Evolutionary conservation across 2,888 invertebrate genomes (phyloP).

Genomic region (Trachelus stipa): DNA sequence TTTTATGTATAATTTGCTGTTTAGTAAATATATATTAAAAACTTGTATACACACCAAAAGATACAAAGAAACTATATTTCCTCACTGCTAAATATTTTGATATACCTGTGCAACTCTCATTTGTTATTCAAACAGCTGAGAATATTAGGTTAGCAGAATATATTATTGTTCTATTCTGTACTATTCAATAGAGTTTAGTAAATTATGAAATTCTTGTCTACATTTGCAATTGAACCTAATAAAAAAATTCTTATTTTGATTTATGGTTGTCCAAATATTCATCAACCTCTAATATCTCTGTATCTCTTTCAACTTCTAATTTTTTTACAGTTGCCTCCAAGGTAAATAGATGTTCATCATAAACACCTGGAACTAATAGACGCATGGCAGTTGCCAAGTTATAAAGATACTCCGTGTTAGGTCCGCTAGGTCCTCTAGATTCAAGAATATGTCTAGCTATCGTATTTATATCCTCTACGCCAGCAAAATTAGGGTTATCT

Average conservation of each 20-base stretch:
- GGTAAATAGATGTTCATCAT: slow-evolving; percentile 82
- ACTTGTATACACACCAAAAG: neutral
- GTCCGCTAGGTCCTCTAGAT: slow-evolving; percentile 86
- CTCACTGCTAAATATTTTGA: neutral
- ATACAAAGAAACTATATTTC: neutral
- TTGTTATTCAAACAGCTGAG: no score
- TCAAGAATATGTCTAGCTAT: slow-evolving; percentile 84
- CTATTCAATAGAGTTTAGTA: neutral
- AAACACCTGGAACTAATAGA: slow-evolving; percentile 76
- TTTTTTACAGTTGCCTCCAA: slow-evolving; percentile 74
- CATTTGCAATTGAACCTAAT: neutral
- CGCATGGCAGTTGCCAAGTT: slow-evolving; percentile 85
- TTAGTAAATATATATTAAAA: neutral
- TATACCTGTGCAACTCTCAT: neutral
- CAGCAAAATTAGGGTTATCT: slow-evolving; percentile 84
- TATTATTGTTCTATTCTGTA: neutral
- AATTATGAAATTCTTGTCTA: neutral
- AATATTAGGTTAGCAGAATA: no score
- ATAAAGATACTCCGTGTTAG: slow-evolving; percentile 92
- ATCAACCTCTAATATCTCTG: neutral
- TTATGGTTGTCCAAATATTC: neutral
- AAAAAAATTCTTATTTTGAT: neutral
- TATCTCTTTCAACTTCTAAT: slow-evolving; percentile 46
- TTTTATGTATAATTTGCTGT: neutral
- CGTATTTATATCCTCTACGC: slow-evolving; percentile 78